Evolutionary conservation across 2,797 vertebrate genomes (phyloP).

Genomic region (Aplochiton taeniatus): DNA sequence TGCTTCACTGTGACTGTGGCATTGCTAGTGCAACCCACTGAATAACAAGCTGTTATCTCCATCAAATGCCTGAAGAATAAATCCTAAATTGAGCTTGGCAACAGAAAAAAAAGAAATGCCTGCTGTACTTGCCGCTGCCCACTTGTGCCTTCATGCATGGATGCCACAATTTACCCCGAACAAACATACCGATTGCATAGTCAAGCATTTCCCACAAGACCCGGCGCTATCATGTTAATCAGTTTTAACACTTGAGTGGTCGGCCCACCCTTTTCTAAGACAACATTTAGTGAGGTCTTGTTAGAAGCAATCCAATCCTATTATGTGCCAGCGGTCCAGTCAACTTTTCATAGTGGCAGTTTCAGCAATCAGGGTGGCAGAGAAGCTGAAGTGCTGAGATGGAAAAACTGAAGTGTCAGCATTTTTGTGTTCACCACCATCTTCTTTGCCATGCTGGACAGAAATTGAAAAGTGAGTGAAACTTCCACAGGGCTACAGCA

Average conservation of each 20-base stretch:
- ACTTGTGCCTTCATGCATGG: conserved; percentile 62
- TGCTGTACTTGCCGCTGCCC: conserved; percentile 46
- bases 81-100: conserved; percentile 62
- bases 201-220: conserved; percentile 25
- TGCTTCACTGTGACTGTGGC: conserved; percentile 21
- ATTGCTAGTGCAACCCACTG: conserved; percentile 31
- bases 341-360: conserved; percentile 42
- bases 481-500: too few relatives aligned
- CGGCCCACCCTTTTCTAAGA: conserved; percentile 11
- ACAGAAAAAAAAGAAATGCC: conserved; percentile 35
- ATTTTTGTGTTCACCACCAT: too few relatives aligned
- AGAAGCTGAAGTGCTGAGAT: neutral
- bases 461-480: too few relatives aligned
- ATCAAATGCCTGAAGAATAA: conserved; percentile 62
- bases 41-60: conserved; percentile 68
- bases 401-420: neutral
- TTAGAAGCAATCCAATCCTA: conserved; percentile 31
- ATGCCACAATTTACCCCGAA: conserved; percentile 50
- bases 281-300: conserved; percentile 6
- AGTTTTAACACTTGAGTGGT: conserved; percentile 33
- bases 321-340: conserved; percentile 50
- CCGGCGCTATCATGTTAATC: conserved; percentile 53
- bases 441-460: too few relatives aligned
- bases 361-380: neutral
- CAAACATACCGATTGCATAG: conserved; percentile 12